Evolutionary conservation across 2,113 vertebrate genomes (phyloP), one percentile per base, ranked within the genome.

Genomic region (Pseudopodoces humilis): DNA sequence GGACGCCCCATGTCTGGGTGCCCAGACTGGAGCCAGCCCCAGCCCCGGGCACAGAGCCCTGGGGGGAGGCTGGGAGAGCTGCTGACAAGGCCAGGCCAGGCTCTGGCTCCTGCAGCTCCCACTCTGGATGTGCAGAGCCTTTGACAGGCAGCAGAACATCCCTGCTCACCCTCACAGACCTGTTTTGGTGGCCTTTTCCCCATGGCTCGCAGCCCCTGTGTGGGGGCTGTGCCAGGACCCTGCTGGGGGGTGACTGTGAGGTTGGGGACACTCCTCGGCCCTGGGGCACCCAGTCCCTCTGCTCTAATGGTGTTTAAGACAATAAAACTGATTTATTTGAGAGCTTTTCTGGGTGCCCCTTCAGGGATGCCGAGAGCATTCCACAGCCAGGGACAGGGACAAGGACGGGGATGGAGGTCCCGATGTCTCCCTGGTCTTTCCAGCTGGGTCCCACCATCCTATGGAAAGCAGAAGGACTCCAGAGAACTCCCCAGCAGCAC

Each of bases 391-490:
- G 28, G 19, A 13, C 37, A 8, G 41, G 60, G 43, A 16, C n/a
- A 7, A 9, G 56, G 71, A 8, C 12, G 3, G 15, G 59, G 53
- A 22, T 4, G 0, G 0, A 49, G 22, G 33, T 60, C 80, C 30
- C 0, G 0, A 1, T 0, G 5, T 11, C 30, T 43, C 74, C 55
- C 55, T 14, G 35, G 7, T 13, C 10, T 7, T 27, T 13, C 41
- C 3, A 0, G 6, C 39, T 4, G 50, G 17, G 5, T 43, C 13
- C 27, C 79, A 37, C 19, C 41, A 4, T 4, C 39, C 50, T 10
- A 0, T 0, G 3, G 5, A 16, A 14, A 41, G 21, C 13, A 4
- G 50, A 27, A 23, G 19, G 41, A 27, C 10, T 30, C 46, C 6
- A 1, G 46, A 24, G 49, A 50, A 4, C 19, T 37, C 68, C 28